Evolutionary conservation across 2,113 vertebrate species (phyloP), one percentile per base, ranked within the genome.

Genomic region (Hiodon tergisus): DNA sequence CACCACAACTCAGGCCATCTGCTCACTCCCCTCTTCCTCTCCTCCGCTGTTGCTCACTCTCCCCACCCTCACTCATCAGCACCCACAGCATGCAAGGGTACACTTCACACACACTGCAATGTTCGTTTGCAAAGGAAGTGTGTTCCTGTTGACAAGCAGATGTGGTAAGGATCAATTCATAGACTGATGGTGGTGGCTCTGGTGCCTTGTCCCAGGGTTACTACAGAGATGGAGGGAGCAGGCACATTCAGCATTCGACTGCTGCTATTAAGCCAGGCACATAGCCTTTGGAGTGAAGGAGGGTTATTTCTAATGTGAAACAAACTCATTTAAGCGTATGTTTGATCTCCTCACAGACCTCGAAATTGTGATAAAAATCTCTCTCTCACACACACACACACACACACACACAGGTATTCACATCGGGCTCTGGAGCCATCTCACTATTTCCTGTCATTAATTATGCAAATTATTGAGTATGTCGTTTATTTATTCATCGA

Each of bases 1-100:
- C 73, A 78, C 77, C 80, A 80, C 77, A 82, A 78, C 81, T 89
- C 78, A 52, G 78, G 87, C 88, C 88, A 89, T 90, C 88, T 89
- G 90, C 84, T 85, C 83, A 76, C 78, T 83, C 81, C 85, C 82
- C 85, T 88, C 81, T 79, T 84, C 78, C 76, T 78, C 81, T 79
- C 73, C 82, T 85, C 78, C 73, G 71, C 85, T 84, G 83, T 86
- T 86, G 82, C 82, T 86, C 83, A 83, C 82, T 87, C 82, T 83
- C 58, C 58, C 58, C 84, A 81, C 85, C 83, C 83, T 86, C 83
- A 86, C 52, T 55, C 53, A 62, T 62, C 58, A 57, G 54, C 5
- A 57, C 2, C 54, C 54, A 53, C 58, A 17, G 46, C 2, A 11
- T 48, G 14, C 46, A 10, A 58, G 31, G 11, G 9, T 55, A 71